These are phyloP conservation scores for Aythya baeri DNA, from an alignment of 2,113 vertebrate species.

Conservation along the genomic window DNA sequence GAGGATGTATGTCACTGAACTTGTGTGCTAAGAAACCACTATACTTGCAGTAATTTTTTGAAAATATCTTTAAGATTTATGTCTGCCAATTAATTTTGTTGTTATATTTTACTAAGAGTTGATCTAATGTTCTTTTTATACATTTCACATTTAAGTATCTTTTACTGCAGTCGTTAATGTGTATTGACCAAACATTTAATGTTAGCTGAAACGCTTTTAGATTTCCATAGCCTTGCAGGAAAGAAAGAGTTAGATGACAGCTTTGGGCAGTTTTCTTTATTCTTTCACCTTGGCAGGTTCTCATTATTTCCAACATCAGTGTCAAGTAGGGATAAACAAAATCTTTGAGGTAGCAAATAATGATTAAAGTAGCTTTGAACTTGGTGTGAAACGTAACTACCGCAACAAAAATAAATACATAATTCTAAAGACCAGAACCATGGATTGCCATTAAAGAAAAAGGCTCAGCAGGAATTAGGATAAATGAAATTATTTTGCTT, in stretches of 20 bases:
- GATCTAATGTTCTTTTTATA: conserved; percentile 32
- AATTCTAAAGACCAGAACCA: background rate
- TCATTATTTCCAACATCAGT: conserved; percentile 63
- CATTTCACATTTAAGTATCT: conserved; percentile 41
- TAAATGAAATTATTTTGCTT: background rate
- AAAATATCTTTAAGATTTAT: background rate
- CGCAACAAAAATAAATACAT: conserved; percentile 26
- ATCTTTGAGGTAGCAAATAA: conserved; percentile 66
- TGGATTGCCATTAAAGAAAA: background rate
- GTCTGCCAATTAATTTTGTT: background rate
- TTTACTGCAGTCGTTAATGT: conserved; percentile 46
- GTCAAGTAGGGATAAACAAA: conserved; percentile 54
- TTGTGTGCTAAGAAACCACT: background rate
- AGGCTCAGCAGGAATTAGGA: background rate
- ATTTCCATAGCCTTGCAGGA: conserved; percentile 10
- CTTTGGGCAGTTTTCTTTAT: conserved; percentile 55
- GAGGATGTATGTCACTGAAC: background rate
- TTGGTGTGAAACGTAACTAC: conserved; percentile 40
- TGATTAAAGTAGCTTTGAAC: conserved; percentile 54
- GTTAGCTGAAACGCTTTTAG: conserved; percentile 41
- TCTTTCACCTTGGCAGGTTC: conserved; percentile 54
- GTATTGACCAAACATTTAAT: conserved; percentile 48
- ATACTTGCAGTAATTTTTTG: background rate
- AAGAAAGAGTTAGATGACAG: conserved; percentile 27
- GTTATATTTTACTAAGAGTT: conserved; percentile 47